Percentiles rank a stretch among this genome's conserved stretches.
Evolutionary conservation across 2,888 invertebrate genomes (phyloP).

Genomic region (Phalangium opilio): DNA sequence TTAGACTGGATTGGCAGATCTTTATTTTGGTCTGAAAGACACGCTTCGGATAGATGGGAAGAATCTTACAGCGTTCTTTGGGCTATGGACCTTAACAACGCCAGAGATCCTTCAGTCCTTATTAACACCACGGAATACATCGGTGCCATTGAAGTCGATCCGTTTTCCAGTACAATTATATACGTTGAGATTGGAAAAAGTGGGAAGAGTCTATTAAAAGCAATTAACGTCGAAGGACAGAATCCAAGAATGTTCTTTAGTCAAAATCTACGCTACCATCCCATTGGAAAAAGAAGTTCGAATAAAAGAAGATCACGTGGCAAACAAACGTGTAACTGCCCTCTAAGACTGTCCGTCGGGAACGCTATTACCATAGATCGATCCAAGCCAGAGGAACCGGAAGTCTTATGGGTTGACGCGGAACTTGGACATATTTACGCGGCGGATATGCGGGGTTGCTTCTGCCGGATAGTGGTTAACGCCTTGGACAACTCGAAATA

Average conservation of each 20-base stretch:
- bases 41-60: too few species aligned
- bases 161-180: constrained; percentile 51
- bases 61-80: constrained; percentile 34
- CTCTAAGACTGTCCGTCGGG: constrained; percentile 44
- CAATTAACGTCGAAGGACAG: constrained; percentile 30
- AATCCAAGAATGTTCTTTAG: constrained; percentile 16
- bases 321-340: constrained; percentile 44
- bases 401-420: constrained; percentile 49
- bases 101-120: constrained; percentile 20
- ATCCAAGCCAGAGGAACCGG: constrained; percentile 38
- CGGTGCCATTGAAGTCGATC: constrained; percentile 53
- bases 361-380: constrained; percentile 52
- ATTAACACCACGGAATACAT: constrained; percentile 35
- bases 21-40: constrained; percentile 62
- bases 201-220: constrained; percentile 45
- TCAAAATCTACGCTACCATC: constrained; percentile 2
- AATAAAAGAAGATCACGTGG: too few species aligned
- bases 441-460: constrained; percentile 50
- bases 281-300: constrained; percentile 7
- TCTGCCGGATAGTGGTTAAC: constrained; percentile 44
- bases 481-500: constrained; percentile 23
- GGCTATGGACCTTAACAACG: constrained; percentile 25
- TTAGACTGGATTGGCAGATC: constrained; percentile 76
- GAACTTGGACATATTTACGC: constrained; percentile 38
- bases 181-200: constrained; percentile 27